Conservation (phyloP, 1,140 invertebrate species). For the Pachypsylla venusta region DNA sequence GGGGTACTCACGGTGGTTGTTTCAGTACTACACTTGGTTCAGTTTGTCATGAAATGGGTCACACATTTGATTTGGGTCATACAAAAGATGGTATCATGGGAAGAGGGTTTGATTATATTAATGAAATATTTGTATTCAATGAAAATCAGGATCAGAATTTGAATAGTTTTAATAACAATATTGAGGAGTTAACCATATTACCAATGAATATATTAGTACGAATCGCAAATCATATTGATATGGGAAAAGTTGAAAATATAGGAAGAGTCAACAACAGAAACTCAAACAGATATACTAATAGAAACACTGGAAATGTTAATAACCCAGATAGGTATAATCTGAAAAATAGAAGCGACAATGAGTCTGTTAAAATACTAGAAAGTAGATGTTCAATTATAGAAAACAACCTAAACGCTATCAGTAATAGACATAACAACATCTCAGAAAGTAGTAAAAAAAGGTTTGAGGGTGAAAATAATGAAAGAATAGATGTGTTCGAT, state of each 20-base stretch:
- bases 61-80: conserved; percentile 88
- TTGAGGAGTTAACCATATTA: no score
- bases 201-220: no score
- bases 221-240: no score
- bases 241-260: conserved; percentile 32
- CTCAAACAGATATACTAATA: neutral
- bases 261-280: conserved; percentile 29
- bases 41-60: conserved; percentile 86
- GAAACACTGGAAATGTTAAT: neutral
- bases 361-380: no score
- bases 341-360: no score
- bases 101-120: conserved; percentile 78
- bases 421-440: no score
- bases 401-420: no score
- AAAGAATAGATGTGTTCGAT: no score
- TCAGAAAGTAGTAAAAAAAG: no score
- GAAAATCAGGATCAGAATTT: neutral
- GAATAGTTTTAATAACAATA: conserved; percentile 1
- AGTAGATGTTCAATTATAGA: no score
- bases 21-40: conserved; percentile 84
- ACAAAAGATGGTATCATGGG: conserved; percentile 85
- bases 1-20: conserved; percentile 69
- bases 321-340: no score
- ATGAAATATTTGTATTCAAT: conserved; percentile 49
- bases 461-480: no score